Evolutionary conservation across 2,113 vertebrate genomes (phyloP).

Genomic region (Toxostoma redivivum): DNA sequence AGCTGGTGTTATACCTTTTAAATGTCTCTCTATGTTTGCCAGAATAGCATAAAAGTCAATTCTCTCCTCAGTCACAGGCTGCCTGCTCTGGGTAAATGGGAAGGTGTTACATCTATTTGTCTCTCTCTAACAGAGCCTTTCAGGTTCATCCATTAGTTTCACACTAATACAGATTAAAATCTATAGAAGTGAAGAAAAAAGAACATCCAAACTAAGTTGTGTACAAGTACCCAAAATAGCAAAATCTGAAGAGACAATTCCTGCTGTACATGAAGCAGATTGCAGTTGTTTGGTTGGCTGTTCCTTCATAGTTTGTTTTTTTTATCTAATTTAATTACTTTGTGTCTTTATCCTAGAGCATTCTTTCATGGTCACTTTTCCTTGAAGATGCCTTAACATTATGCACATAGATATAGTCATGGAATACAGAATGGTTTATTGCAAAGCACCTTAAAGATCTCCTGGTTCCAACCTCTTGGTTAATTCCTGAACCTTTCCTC

Average conservation of each 20-base stretch:
- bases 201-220: background rate
- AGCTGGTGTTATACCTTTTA: slow-evolving; percentile 27
- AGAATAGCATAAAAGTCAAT: background rate
- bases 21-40: background rate
- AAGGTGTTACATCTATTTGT: background rate
- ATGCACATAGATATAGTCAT: background rate
- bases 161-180: background rate
- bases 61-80: background rate
- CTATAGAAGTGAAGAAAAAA: background rate
- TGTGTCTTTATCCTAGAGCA: background rate
- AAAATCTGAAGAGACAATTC: background rate
- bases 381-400: background rate
- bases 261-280: background rate
- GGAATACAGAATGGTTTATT: background rate
- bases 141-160: background rate
- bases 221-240: background rate
- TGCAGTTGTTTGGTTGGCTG: background rate
- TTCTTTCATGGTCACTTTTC: background rate
- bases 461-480: background rate
- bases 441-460: background rate
- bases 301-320: fast-evolving
- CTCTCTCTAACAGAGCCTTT: background rate
- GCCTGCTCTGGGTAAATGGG: background rate
- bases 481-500: background rate
- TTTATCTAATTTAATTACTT: background rate